Evolutionary conservation across 2,888 invertebrate species (phyloP), one percentile per base, ranked within the genome.

Genomic region (Mechanitis mazaeus): DNA sequence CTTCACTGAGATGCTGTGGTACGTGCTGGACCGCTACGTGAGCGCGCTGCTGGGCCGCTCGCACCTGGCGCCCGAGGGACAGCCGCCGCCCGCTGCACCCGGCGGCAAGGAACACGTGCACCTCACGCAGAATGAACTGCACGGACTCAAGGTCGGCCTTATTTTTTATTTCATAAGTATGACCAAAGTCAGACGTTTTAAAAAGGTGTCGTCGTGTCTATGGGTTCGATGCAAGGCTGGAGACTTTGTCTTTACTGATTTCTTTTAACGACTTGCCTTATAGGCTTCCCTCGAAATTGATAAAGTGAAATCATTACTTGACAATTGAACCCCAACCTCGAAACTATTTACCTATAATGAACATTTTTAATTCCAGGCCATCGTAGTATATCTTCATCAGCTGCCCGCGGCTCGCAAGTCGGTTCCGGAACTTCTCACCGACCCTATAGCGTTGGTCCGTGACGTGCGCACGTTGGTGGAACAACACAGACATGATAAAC

Each of bases 1-100:
- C 90, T 99, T 97, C 87, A 97, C 97, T 12, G 98, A 99, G 89
- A 98, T 99, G 95, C 90, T 98, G 64, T 99, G 99, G 98, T 99
- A 98, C 87, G 97, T 98, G 50, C 87, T 98, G 70, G 98, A 97
- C 74, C 93, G 97, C 53, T 98, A 98, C 84, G 96, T 98, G 45
- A 93, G 94, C 71, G 95, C 96, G 61, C 85, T 98, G 58, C 89
- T 97, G 61, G 97, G 97, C 0, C 93, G 94, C 64, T 94, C 94
- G 54, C 97, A 97, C 82, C 90, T 97, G 57, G 91, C 93, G 5
- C 78, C 77, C 3, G 85, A 84, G 69, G 81, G 80, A 0, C 76
- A 71, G 62, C 12, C 72, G 55, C 66, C 76, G 55, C 45, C 72
- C 59, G 72, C 75, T 59, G 71, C 74, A 12, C 59, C 77, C 11